Evolutionary conservation across 2,888 invertebrate genomes (phyloP), one percentile per base, ranked within the genome.

Genomic region (Scaptomyza parva): DNA sequence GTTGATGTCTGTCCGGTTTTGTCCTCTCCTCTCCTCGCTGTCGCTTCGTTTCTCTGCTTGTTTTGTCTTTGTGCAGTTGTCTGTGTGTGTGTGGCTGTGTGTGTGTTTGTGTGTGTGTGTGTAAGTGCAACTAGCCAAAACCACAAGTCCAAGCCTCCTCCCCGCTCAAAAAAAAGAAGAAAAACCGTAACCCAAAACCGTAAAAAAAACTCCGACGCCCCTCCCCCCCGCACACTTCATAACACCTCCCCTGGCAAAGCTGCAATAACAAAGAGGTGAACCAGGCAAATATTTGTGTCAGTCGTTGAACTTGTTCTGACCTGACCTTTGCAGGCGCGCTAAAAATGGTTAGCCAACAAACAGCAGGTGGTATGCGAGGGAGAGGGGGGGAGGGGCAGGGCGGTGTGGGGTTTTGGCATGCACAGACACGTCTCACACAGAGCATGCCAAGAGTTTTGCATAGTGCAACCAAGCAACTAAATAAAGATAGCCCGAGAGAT

Each of bases 221-320:
- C 45, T 35, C 18, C 11, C 35, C 4, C 26, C 1, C 18, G 8
- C 30, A 2, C 17, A 45, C 28, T 18, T 35, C 35, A 14, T 20
- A 43, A 44, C 41, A 28, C 64, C 54, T n/a, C n/a, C n/a, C n/a
- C n/a, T n/a, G n/a, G n/a, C n/a, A 61, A 51, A 71, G 59, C 76
- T 58, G 60, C 51, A 73, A 79, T 70, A 69, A 69, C 64, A 72
- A 63, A 64, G 66, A 73, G 67, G 63, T 60, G 64, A 66, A 58
- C 54, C 65, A 58, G 65, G 78, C 70, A 77, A 77, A 73, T 85
- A 86, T 84, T 86, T 70, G 76, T 84, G 87, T 65, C 83, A 86
- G 82, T 86, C 87, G 85, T 81, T 86, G 83, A 84, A 84, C 87
- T 81, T 76, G 68, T 57, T 63, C 66, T 60, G 60, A 62, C 64